These are phyloP conservation scores for Sitta carolinensis DNA, from an alignment of 2,797 vertebrate species.

Conservation along the genomic window DNA sequence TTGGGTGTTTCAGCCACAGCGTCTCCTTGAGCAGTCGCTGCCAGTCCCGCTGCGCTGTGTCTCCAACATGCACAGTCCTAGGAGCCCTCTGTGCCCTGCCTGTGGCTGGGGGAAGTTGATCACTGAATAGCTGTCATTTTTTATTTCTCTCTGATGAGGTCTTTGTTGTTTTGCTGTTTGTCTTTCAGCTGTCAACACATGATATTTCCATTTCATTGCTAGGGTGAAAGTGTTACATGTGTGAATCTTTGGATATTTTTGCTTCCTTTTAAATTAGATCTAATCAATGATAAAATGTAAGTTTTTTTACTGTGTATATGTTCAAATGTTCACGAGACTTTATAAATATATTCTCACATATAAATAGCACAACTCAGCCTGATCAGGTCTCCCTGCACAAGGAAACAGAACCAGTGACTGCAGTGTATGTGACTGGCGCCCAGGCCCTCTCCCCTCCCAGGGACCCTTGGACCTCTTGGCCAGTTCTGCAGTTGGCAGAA, in stretches of 20 bases:
- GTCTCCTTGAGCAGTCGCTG: background rate
- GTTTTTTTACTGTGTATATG: background rate
- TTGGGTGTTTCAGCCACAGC: background rate
- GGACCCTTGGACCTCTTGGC: background rate
- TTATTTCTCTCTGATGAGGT: background rate
- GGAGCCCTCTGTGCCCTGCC: background rate
- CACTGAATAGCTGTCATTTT: background rate
- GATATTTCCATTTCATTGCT: background rate
- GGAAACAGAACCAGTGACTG: background rate
- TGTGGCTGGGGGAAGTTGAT: background rate
- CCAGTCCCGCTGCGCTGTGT: background rate
- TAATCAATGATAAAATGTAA: background rate
- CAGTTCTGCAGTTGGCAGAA: background rate
- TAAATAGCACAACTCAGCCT: background rate
- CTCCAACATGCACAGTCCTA: fast-evolving
- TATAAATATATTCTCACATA: background rate
- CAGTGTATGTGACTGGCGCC: background rate
- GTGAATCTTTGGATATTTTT: background rate
- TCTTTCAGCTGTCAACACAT: background rate
- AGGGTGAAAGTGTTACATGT: background rate
- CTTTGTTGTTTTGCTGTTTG: background rate
- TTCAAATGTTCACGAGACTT: background rate
- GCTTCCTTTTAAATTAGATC: background rate
- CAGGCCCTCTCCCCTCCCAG: background rate
- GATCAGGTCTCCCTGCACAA: background rate